Percentiles rank a stretch among this genome's conserved stretches.
phyloP scores from a whole-genome alignment of 1,140 invertebrate genomes.

The Pseudomyrmex flavicornis region DNA sequence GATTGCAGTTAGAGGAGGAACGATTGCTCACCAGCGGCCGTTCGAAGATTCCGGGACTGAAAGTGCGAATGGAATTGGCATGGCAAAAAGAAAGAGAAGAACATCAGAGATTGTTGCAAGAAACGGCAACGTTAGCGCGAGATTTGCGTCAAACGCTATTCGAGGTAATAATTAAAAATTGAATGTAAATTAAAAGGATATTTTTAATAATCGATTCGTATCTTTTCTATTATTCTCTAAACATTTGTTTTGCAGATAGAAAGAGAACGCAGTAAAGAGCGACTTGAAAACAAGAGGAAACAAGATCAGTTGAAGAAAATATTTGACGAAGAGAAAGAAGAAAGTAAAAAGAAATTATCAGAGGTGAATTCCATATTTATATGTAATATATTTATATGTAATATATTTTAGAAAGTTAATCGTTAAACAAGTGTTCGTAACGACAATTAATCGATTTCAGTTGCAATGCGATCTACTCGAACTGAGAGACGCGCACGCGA shows the following conservation, averaged over 20 bases:
- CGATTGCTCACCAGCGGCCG: slow-evolving; percentile 91
- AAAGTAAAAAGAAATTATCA: slow-evolving; percentile 93
- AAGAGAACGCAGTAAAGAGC: slow-evolving; percentile 94
- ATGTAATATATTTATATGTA: neutral
- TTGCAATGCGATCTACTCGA: slow-evolving; percentile 95
- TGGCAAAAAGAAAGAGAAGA: slow-evolving; percentile 98
- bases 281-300: slow-evolving; percentile 93
- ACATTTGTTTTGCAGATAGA: slow-evolving; percentile 87
- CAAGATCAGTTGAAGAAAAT: slow-evolving; percentile 93
- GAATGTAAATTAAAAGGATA: neutral
- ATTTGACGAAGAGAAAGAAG: slow-evolving; percentile 95
- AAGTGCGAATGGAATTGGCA: slow-evolving; percentile 95
- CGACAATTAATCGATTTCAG: slow-evolving; percentile 82
- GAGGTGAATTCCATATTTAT: slow-evolving; percentile 82
- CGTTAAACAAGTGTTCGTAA: neutral
- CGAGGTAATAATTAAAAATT: slow-evolving; percentile 86
- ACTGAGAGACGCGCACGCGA: slow-evolving; percentile 95
- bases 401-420: neutral
- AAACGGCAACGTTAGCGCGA: slow-evolving; percentile 95
- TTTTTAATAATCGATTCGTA: neutral
- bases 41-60: slow-evolving; percentile 93
- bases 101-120: slow-evolving; percentile 94
- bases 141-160: slow-evolving; percentile 95
- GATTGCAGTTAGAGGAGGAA: slow-evolving; percentile 91
- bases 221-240: neutral